Base-by-base conservation (phyloP, 2,113 vertebrate species). In the Bombycilla garrulus region DNA sequence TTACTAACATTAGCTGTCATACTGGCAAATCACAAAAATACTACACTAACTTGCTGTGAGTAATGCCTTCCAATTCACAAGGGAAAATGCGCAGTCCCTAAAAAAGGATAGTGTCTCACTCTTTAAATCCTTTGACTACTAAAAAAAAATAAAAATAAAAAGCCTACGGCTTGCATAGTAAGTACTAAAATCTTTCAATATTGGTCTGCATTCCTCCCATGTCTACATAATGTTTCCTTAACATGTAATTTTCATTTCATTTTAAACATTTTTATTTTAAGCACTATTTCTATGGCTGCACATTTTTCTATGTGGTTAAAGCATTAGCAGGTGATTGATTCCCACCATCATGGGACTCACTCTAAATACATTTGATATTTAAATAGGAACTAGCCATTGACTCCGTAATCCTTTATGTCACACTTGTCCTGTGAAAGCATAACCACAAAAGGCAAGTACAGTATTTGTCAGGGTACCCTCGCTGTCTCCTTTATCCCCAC, bases 241-340 rank as follows among this genome's bases (percentile, higher is more conserved):
- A 88, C 9, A 6, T 12, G 42, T 40, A 25, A 60, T 57, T 92
- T 95, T 91, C 25, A 82, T 95, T 97, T 95, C 72, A 64, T 60
- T 69, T 77, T 83, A 40, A 90, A 84, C 29, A 10, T 15, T 74
- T 86, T 93, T 89, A 48, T 71, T 73, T 61, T 84, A 51, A 94
- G 69, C 86, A 61, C 14, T 17, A 42, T 19, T 67, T 80, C 73
- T 57, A 13, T 70, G n/a, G 57, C 70, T 79, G 28, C 42, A 62
- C 42, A 80, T 83, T 94, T 93, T 97, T 96, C 93, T 96, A 94
- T 97, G 97, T 82, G 80, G 86, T 97, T 98, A 97, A 96, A 97
- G 97, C 97, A 98, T 98, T 98, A 98, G 97, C 92, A 98, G 95
- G 96, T 98, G 98, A 98, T 96, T 98, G 98, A 98, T 98, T 96